phyloP scores from a whole-genome alignment of 2,113 vertebrate species.

The Oreochromis niloticus region DNA sequence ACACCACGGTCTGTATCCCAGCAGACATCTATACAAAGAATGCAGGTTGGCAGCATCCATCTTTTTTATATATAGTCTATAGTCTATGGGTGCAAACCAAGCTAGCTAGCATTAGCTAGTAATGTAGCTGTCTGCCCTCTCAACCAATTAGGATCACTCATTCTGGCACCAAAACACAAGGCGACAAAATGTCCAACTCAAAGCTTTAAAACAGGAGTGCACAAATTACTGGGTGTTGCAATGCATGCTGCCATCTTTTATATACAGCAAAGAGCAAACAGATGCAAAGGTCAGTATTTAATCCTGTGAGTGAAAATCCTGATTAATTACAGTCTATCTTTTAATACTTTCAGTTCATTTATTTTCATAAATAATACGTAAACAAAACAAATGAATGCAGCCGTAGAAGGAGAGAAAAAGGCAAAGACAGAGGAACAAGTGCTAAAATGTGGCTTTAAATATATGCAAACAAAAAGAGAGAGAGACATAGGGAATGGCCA shows the following conservation, averaged over 20 bases:
- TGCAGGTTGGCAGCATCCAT: not conserved
- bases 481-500: slow-evolving; percentile 11
- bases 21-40: not conserved
- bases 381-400: not conserved
- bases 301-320: not conserved
- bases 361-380: not conserved
- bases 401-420: not conserved
- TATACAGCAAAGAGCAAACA: not conserved
- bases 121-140: fast-evolving
- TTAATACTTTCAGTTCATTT: not conserved
- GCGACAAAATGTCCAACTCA: not conserved
- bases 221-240: fast-evolving
- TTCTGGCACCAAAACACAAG: not conserved
- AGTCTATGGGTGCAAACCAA: not conserved
- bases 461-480: not conserved
- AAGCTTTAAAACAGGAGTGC: fast-evolving
- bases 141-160: not conserved
- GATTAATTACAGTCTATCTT: not conserved
- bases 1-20: not conserved
- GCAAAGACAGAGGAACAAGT: not conserved
- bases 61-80: not conserved
- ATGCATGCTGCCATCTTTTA: not conserved
- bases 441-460: not conserved
- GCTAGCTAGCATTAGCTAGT: not conserved
- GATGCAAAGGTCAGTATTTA: not conserved